Percentiles rank a stretch among this genome's conserved stretches.
Evolutionary conservation across 2,888 invertebrate species (phyloP).

Genomic region (Alentia gelatinosa): DNA sequence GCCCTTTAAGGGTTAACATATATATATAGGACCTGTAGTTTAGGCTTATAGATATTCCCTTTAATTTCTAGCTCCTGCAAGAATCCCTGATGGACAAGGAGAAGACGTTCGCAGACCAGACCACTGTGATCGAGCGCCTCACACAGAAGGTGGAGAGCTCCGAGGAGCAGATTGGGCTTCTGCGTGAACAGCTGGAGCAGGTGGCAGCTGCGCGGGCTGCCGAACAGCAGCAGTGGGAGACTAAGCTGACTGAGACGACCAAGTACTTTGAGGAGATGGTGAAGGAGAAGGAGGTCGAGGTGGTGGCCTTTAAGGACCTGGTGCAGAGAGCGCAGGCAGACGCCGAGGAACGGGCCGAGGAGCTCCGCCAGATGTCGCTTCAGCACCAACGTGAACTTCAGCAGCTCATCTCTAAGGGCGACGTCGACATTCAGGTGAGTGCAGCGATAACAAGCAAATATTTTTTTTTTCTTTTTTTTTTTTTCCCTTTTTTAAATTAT

Average conservation of each 20-base stretch:
- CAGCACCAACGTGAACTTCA: conserved; percentile 75
- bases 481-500: too few species aligned
- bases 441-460: too few species aligned
- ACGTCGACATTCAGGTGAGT: conserved; percentile 70
- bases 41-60: too few species aligned
- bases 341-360: conserved; percentile 71
- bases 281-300: conserved; percentile 71
- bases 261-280: conserved; percentile 67
- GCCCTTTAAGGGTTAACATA: too few species aligned
- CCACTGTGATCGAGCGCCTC: conserved; percentile 72
- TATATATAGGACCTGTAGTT: too few species aligned
- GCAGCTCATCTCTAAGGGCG: conserved; percentile 73
- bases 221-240: background rate
- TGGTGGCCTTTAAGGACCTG: conserved; percentile 67
- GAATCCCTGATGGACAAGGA: conserved; percentile 73
- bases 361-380: conserved; percentile 71
- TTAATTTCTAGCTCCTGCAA: conserved; percentile 77
- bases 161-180: conserved; percentile 70
- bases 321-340: conserved; percentile 72
- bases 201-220: conserved; percentile 57
- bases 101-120: conserved; percentile 70
- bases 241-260: background rate
- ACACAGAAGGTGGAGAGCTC: conserved; percentile 73
- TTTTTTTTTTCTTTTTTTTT: too few species aligned
- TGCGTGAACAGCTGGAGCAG: conserved; percentile 73